A percentile compares a stretch with the other conserved stretches of the same genome.
Conservation (phyloP, 64 coral and sea anemone genomes). For the Orbicella faveolata region DNA sequence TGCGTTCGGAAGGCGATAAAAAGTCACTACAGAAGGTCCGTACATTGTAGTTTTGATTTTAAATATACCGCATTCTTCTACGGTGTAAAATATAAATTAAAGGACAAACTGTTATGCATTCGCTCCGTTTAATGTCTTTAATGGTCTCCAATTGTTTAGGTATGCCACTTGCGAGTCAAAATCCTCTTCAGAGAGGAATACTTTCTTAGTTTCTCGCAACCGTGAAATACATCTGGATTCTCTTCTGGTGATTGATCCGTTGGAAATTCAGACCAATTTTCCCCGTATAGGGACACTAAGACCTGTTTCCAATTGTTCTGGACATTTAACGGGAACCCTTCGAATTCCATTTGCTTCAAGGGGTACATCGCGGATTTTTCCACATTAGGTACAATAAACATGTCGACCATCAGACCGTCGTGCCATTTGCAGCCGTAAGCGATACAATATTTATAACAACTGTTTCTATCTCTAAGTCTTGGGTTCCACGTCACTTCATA, state of each 20-base stretch:
- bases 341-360: constrained; percentile 36
- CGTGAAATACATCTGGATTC: constrained; percentile 11
- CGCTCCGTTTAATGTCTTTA: too few relatives aligned
- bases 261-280: constrained; percentile 31
- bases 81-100: too few relatives aligned
- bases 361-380: not conserved
- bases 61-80: too few relatives aligned
- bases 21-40: too few relatives aligned
- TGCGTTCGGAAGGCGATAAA: too few relatives aligned
- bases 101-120: too few relatives aligned
- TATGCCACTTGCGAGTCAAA: not conserved
- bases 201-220: constrained; percentile 43
- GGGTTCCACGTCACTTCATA: constrained; percentile 43
- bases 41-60: too few relatives aligned
- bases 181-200: not conserved
- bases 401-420: constrained; percentile 58
- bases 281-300: not conserved
- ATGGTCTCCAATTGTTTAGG: not conserved
- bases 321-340: constrained; percentile 47
- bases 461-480: constrained; percentile 43
- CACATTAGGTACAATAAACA: constrained; percentile 4
- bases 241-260: not conserved
- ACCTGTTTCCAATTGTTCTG: constrained; percentile 36
- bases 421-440: constrained; percentile 25
- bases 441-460: constrained; percentile 48